Evolutionary conservation across 2,888 invertebrate genomes (phyloP), one percentile per base, ranked within the genome.

Genomic region (Drosophila silvestris): DNA sequence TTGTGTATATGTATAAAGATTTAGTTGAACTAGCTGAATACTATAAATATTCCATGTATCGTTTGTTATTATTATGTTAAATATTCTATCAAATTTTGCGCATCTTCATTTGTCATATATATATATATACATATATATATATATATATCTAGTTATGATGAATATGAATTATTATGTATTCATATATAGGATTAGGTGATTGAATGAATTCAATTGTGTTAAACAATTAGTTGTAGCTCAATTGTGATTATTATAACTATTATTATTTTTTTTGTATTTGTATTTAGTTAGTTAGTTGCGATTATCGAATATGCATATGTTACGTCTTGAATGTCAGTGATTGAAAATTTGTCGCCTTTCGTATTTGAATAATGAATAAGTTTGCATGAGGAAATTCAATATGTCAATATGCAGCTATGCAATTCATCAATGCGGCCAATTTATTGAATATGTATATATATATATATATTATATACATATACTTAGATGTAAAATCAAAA

Each of bases 251-350:
- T 70, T 60, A 59, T 67, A 56, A 67, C 41, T 47, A 56, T 59
- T 76, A 65, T 52, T 64, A 39, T 51, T 26, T 26, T 16, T 22
- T 41, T 44, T 52, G 52, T 52, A 60, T 77, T 61, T 41, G 33
- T 67, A 67, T 70, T 60, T 32, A 35, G 33, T 57, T 47, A 76
- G 64, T 52, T 67, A 65, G 57, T 58, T 79, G 67, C 72, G 81
- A 83, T 77, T 83, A 82, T 81, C 47, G 64, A 84, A 77, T 82
- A 85, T 85, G 74, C 53, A 59, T 80, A 88, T 80, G 81, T 70
- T 70, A 62, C 47, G 77, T 73, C 56, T 63, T 70, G 62, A 80
- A 67, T 75, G 65, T 75, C 64, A 67, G 73, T 81, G 77, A 77
- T 77, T 73, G 65, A 69, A 70, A 79, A 53, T 44, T 66, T 65